phyloP scores from a whole-genome alignment of 2,797 vertebrate genomes.

The Corythornis leucogaster region DNA sequence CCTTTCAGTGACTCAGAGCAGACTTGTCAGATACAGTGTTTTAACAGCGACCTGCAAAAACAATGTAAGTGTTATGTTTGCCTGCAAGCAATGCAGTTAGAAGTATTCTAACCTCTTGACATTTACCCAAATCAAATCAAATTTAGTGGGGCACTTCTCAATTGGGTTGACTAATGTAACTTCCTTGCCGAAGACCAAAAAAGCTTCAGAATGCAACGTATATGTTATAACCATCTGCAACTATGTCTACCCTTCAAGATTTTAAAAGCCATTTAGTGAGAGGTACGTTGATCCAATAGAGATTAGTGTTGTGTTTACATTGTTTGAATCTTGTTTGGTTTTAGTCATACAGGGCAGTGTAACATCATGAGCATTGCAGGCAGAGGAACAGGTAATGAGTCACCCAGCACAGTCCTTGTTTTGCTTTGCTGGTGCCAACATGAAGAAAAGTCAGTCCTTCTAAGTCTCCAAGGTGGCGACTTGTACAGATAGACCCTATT shows the following conservation, averaged over 20 bases:
- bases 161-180: not conserved
- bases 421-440: not conserved
- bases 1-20: slow-evolving; percentile 3
- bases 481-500: not conserved
- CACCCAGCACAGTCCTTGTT: not conserved
- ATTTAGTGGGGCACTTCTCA: not conserved
- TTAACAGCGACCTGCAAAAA: not conserved
- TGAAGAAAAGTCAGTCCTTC: not conserved
- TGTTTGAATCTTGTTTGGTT: not conserved
- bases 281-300: not conserved
- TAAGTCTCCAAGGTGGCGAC: not conserved
- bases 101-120: not conserved
- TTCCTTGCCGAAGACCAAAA: not conserved
- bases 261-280: not conserved
- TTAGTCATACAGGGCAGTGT: not conserved
- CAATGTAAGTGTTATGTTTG: not conserved
- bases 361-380: not conserved
- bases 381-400: not conserved
- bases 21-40: not conserved
- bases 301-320: not conserved
- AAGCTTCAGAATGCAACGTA: not conserved
- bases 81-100: not conserved
- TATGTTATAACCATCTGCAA: not conserved
- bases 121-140: slow-evolving; percentile 10
- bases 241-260: not conserved